Evolutionary conservation across 2,888 invertebrate species (phyloP), one percentile per base, ranked within the genome.

Genomic region (Hydroisotoma schaefferi): DNA sequence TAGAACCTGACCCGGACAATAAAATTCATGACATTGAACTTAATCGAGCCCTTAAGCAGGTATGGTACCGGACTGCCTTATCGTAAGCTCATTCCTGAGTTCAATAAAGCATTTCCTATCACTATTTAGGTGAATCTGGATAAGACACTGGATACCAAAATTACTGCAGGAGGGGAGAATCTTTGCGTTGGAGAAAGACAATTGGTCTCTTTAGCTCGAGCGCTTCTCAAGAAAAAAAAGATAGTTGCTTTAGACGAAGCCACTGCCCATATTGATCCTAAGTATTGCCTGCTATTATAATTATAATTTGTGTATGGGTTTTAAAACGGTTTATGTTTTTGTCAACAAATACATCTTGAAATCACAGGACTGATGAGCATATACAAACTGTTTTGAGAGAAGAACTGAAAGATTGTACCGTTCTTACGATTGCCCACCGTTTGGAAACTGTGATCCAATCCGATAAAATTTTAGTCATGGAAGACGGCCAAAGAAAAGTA

Each of bases 381-480:
- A 93, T 93, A 73, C 92, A 92, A 77, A 82, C 81, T 74, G 89
- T 91, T 0, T 90, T 93, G 59, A 81, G 90, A 58, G 81, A 80
- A 43, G 87, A 87, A 74, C 93, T 93, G 75, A 81, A 81, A 15
- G 79, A 86, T 25, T 92, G 90, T 76, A 92, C 92, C 0, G 92
- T 94, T 10, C 77, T 94, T 40, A 94, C 93, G 0, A 90, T 94
- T 38, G 94, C 94, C 4, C 93, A 94, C 78, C 83, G 94, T 44
- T 80, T 94, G 29, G 87, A 93, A 76, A 94, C 94, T 1, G 88
- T 94, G 66, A 93, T 94, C 87, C 93, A 94, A 77, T 90, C 90
- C 0, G 90, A 92, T 79, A 83, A 87, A 61, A 87, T 93, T n/a
- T 81, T 93, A 75, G 92, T 93, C 1, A 87, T 94, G 85, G 88